These are phyloP conservation scores for Microcebus lehilahytsara DNA, from an alignment of 2,113 vertebrate genomes.

Conservation along the genomic window DNA sequence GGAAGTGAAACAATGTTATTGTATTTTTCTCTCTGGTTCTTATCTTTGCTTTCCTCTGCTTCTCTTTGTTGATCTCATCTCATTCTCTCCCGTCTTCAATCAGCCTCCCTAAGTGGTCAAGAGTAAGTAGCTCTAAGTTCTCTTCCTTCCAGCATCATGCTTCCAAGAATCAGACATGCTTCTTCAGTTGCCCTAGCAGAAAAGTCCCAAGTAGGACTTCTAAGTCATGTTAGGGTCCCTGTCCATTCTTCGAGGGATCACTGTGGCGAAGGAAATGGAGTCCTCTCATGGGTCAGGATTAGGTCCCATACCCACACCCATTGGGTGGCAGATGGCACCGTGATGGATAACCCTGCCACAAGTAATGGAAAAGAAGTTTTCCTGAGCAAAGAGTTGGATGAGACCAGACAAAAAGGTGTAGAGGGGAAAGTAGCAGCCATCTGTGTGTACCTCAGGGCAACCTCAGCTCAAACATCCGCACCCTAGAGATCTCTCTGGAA, in stretches of 20 bases:
- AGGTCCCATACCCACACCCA: background rate
- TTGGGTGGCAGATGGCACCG: background rate
- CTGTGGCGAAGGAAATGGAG: background rate
- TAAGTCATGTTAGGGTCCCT: background rate
- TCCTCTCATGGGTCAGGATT: background rate
- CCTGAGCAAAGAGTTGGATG: background rate
- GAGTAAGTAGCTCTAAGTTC: too few relatives aligned
- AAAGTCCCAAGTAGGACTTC: background rate
- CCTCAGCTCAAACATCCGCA: background rate
- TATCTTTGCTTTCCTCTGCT: background rate
- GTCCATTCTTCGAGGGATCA: background rate
- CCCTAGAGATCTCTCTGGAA: background rate
- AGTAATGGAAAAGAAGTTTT: background rate
- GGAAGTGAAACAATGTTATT: background rate
- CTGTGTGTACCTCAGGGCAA: background rate
- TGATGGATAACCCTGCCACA: background rate
- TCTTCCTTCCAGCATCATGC: background rate
- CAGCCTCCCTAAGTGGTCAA: too few relatives aligned
- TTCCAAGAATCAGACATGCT: slow-evolving; percentile 6
- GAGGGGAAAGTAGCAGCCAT: background rate
- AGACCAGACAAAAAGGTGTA: background rate
- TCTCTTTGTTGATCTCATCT: background rate
- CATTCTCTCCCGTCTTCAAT: background rate
- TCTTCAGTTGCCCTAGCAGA: background rate
- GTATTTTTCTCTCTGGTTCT: background rate